Evolutionary conservation across 2,797 vertebrate genomes (phyloP), one percentile per base, ranked within the genome.

Genomic region (Sphenodon punctatus): DNA sequence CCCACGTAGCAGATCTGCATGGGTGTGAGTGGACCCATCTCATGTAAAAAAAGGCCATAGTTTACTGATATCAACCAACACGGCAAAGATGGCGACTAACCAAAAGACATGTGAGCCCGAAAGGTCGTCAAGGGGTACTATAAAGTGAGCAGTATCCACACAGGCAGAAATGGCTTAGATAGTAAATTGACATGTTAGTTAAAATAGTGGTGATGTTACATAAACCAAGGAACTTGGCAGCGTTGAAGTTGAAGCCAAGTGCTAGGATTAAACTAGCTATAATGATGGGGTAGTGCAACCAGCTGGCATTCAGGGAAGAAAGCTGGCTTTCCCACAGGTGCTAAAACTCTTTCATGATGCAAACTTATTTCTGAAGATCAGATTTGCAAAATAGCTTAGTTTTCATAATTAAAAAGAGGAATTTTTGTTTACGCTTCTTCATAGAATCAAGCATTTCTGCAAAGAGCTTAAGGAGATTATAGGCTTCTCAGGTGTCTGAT

Each of bases 321-420:
- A 78, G 36, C n/a, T 23, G 60, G 77, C 69, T 67, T 48, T 65
- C 39, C 27, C 55, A 60, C 66, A 81, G 85, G 81, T 89, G 78
- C 80, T 38, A 80, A 59, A 80, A 61, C 32, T 55, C 63, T 56
- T 77, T 73, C 82, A 60, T 15, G 19, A 48, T 80, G 67, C 43
- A 60, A 63, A 45, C 74, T 73, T 64, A 9, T 59, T 27, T 49
- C 38, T 41, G 32, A 39, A 34, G 23, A 71, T 70, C 71, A 53
- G 34, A 63, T 66, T 80, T 67, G 65, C 6, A 58, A 60, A 71
- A 53, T 6, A 72, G 69, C 48, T 93, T 75, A 41, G 36, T 84
- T 93, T 90, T 81, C 76, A 64, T 66, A 48, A 70, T 13, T 30
- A 70, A 86, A 68, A 45, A 2, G 8, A 70, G 36, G 38, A 38